These are phyloP conservation scores for Amblyteles armatorius DNA, from an alignment of 2,888 invertebrate species.

Conservation along the genomic window DNA sequence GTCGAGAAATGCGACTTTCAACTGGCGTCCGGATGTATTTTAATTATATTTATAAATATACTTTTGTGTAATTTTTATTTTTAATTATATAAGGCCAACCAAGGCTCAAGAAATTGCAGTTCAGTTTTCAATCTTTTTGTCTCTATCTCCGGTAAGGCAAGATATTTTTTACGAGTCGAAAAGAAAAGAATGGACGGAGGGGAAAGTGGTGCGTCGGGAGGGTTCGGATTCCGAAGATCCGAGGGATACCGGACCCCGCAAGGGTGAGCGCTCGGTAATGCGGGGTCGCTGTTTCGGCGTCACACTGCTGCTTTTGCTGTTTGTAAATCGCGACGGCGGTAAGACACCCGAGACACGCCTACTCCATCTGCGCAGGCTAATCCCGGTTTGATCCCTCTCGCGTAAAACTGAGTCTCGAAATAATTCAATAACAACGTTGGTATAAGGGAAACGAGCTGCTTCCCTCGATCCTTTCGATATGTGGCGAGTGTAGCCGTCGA, in stretches of 20 bases:
- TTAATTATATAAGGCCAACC: not conserved
- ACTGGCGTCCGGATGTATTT: no score
- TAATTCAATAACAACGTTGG: constrained; percentile 80
- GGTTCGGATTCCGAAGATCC: not conserved
- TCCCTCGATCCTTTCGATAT: constrained; percentile 16
- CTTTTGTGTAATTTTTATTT: not conserved
- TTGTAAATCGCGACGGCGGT: constrained; percentile 56
- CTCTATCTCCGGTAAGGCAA: not conserved
- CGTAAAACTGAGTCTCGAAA: constrained; percentile 79
- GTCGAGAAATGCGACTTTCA: no score
- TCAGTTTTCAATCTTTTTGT: not conserved
- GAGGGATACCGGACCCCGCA: constrained; percentile 7
- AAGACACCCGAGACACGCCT: constrained; percentile 73
- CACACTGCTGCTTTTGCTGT: constrained; percentile 23
- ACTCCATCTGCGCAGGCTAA: constrained; percentile 77
- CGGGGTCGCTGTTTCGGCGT: constrained; percentile 38
- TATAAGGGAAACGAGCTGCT: constrained; percentile 30
- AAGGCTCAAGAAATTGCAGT: not conserved
- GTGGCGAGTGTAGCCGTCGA: not conserved
- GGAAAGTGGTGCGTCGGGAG: constrained; percentile 30
- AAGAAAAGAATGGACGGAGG: not conserved
- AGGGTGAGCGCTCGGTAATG: constrained; percentile 42
- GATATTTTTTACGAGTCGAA: not conserved
- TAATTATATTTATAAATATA: no score
- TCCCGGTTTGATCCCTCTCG: constrained; percentile 75